phyloP scores from a whole-genome alignment of 2,888 invertebrate genomes.

The Sturmia bella region DNA sequence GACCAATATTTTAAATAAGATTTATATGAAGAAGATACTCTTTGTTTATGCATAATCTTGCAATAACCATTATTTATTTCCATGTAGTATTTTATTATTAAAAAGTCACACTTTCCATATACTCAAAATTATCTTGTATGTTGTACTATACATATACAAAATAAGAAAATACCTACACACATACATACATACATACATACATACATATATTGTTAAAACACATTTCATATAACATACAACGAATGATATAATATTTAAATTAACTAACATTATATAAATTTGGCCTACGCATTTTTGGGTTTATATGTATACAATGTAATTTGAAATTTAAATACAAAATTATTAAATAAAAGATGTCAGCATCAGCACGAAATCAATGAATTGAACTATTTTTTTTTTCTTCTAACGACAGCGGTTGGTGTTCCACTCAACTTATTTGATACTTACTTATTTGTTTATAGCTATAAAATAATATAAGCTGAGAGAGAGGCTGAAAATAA shows the following conservation, averaged over 20 bases:
- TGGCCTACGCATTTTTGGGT: conserved; percentile 40
- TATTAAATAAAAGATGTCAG: conserved; percentile 6
- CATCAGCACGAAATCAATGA: background rate
- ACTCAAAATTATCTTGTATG: conserved; percentile 6
- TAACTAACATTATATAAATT: conserved; percentile 49
- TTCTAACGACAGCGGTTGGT: background rate
- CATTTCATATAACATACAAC: conserved; percentile 78
- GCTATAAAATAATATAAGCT: too few species aligned
- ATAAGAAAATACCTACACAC: background rate
- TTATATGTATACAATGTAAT: conserved; percentile 6
- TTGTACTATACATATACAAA: conserved; percentile 29
- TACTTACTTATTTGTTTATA: too few species aligned
- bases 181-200: conserved; percentile 37
- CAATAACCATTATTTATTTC: background rate
- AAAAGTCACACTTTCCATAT: background rate
- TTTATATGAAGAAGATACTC: conserved; percentile 60
- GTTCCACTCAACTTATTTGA: too few species aligned
- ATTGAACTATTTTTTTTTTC: conserved; percentile 4
- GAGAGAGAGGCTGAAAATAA: too few species aligned
- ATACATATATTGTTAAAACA: conserved; percentile 72
- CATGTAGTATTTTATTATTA: background rate
- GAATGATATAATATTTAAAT: conserved; percentile 72
- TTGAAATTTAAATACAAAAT: conserved; percentile 32
- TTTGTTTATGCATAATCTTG: background rate
- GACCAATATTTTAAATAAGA: conserved; percentile 81